Evolutionary conservation across 2,113 vertebrate species (phyloP).

Genomic region (Elgaria multicarinata): DNA sequence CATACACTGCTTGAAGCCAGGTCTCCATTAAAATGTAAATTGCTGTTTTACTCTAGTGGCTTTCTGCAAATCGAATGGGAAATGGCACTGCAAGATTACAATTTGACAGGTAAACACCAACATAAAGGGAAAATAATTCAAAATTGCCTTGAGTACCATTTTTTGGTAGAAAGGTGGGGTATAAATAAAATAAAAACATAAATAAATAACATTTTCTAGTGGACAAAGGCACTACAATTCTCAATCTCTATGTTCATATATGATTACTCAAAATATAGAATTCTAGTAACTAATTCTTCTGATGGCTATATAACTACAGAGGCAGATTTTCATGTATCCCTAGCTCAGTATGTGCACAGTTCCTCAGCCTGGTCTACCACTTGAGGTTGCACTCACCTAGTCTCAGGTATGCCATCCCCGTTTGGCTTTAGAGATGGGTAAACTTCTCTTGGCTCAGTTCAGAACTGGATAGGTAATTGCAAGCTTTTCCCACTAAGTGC

Average conservation of each 20-base stretch:
- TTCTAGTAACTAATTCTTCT: neutral
- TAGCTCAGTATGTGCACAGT: neutral
- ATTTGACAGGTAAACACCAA: conserved; percentile 4
- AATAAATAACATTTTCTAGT: neutral
- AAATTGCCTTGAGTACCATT: neutral
- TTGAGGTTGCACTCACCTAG: neutral
- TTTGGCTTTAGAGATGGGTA: too few relatives aligned
- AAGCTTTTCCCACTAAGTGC: neutral
- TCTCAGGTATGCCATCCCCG: neutral
- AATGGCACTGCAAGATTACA: conserved; percentile 51
- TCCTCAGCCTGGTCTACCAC: neutral
- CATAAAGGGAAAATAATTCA: neutral
- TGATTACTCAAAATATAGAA: neutral
- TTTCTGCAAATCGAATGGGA: conserved; percentile 49
- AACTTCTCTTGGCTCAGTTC: neutral
- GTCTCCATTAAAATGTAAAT: conserved; percentile 61
- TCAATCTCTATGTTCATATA: neutral
- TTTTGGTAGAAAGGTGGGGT: too few relatives aligned
- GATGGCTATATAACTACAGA: neutral
- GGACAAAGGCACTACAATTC: neutral
- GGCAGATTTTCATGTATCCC: neutral
- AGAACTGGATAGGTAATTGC: neutral
- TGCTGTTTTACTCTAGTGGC: conserved; percentile 49
- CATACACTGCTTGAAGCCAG: conserved; percentile 51
- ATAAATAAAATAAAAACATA: too few relatives aligned